These are phyloP conservation scores for Allobates femoralis DNA, from an alignment of 2,797 vertebrate genomes.

Conservation along the genomic window DNA sequence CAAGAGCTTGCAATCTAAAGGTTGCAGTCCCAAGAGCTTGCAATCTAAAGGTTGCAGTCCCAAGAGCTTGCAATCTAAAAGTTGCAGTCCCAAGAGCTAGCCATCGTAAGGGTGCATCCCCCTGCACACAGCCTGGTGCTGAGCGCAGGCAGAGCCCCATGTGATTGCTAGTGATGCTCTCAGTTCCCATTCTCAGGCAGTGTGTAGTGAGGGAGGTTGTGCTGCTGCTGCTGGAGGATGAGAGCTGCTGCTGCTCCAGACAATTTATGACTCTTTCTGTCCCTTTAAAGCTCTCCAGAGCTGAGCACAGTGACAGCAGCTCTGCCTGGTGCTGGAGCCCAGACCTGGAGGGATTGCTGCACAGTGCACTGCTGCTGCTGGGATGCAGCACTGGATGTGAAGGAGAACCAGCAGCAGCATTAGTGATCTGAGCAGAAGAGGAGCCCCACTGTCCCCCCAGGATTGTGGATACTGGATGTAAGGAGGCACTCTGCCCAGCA, in stretches of 20 bases:
- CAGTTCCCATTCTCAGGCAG: conserved; percentile 15
- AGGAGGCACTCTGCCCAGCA: neutral
- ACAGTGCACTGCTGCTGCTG: neutral
- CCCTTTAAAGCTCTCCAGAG: conserved; percentile 47
- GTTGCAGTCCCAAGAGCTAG: neutral
- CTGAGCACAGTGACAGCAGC: conserved; percentile 52
- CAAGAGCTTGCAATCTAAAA: too few relatives aligned
- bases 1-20: too few relatives aligned
- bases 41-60: too few relatives aligned
- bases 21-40: too few relatives aligned
- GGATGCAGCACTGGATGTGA: conserved; percentile 17
- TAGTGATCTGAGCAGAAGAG: neutral
- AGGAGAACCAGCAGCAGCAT: neutral
- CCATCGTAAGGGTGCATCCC: neutral
- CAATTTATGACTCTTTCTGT: conserved; percentile 35
- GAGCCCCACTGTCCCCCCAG: conserved; percentile 1
- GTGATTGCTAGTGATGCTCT: conserved; percentile 24
- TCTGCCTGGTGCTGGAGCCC: conserved; percentile 16
- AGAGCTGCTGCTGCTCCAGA: conserved; percentile 41
- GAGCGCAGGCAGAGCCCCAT: neutral
- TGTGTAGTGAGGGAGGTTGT: conserved; percentile 29
- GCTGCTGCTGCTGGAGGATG: neutral
- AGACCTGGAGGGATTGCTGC: conserved; percentile 25
- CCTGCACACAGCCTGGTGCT: neutral
- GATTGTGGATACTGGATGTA: conserved; percentile 19